These are phyloP conservation scores for Pomatostomus ruficeps DNA, from an alignment of 2,113 vertebrate genomes.

Conservation along the genomic window DNA sequence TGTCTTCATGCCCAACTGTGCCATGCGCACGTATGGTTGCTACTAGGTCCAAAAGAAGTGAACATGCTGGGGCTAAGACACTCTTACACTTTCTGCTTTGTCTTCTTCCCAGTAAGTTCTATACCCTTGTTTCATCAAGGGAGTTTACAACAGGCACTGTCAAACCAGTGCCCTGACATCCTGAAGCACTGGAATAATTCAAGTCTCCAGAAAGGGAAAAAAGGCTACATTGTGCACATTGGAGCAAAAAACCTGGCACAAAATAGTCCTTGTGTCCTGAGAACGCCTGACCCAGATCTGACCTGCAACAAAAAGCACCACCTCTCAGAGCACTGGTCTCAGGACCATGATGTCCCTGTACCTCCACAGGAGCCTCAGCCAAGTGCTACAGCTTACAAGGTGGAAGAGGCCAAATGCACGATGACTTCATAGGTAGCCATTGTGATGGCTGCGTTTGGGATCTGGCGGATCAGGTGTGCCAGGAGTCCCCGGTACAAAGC, in stretches of 20 bases:
- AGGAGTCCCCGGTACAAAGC: conserved; percentile 61
- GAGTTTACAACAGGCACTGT: not conserved
- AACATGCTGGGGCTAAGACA: not conserved
- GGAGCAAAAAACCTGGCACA: not conserved
- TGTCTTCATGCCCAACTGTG: not conserved
- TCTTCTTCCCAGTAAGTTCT: not conserved
- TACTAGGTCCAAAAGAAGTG: not conserved
- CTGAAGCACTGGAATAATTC: not conserved
- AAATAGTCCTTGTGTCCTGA: not conserved
- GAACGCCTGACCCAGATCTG: not conserved
- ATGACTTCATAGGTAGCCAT: conserved; percentile 67
- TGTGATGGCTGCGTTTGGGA: conserved; percentile 60
- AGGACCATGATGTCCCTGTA: not conserved
- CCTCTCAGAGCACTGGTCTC: not conserved
- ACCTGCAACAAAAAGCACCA: not conserved
- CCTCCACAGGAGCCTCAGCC: not conserved
- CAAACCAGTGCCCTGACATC: not conserved
- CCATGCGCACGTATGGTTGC: fast-evolving
- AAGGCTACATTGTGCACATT: not conserved
- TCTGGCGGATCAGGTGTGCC: conserved; percentile 63
- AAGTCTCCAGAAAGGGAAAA: not conserved
- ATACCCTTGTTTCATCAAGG: not conserved
- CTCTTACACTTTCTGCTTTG: not conserved
- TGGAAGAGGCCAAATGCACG: conserved; percentile 11
- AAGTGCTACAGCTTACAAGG: not conserved